Base-by-base conservation (phyloP, 1,140 invertebrate species). In the Mercenaria mercenaria region DNA sequence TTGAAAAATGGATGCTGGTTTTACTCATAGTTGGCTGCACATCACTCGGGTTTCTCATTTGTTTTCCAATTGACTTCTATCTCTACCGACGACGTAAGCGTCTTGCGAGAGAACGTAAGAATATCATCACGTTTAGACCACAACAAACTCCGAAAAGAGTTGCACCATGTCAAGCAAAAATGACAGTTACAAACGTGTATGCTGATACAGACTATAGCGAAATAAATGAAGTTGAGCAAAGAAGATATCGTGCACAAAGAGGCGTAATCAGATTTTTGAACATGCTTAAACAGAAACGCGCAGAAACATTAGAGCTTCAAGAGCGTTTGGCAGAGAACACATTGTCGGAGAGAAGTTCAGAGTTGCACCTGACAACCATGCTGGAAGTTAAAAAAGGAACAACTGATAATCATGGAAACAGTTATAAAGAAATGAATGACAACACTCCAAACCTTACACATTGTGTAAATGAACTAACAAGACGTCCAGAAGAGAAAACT, bases 11-110 rank as follows among this genome's bases (percentile, higher is more conserved):
- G 88, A 34, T 77, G 15, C 47, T 89, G 0, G 88, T 89, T 32
- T 29, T 89, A 23, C 80, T 89, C 23, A 89, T 89, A 39, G 88
- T 89, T 26, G 88, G 88, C 10, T 69, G 79, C 26, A 76, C 88
- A 11, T 56, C 88, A 0, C 39, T 89, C 15, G 34, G 83, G 0
- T 89, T 89, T 41, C 15, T 84, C 47, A 50, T 83, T 18, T 89
- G 67, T 50, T 89, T 89, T 34, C 88, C 79, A 2, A 76, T 89
- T 29, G 88, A 89, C 72, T 89, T 89, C 67, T 89, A n/a, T 47
- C 72, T 89, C 0, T 89, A 89, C 32, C 41, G 88, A 59, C 79
- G 88, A 41, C 67, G 81, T 0, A 89, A 89, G 50, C 64, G 81
- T 0, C n/a, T 72, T 11, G 88, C 79, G 23, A 74, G 88, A 34